These are phyloP conservation scores for Martes martes DNA, from an alignment of 2,113 vertebrate genomes.

Conservation along the genomic window DNA sequence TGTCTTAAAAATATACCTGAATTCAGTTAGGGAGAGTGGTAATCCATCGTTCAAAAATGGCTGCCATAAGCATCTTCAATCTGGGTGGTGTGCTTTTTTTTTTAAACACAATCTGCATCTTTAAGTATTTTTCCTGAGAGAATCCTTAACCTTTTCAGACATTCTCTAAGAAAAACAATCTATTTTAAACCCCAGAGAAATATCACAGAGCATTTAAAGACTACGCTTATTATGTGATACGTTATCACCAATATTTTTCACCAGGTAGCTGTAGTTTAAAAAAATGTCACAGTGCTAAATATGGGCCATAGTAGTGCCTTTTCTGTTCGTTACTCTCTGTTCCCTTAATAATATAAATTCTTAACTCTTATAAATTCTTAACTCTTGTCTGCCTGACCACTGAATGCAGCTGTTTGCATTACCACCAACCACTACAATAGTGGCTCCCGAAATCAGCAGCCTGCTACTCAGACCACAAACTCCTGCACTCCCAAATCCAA, in stretches of 20 bases:
- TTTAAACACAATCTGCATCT: not conserved
- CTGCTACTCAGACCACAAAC: not conserved
- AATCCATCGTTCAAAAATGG: not conserved
- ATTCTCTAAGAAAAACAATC: slow-evolving; percentile 36
- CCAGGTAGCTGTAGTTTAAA: not conserved
- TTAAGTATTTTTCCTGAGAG: slow-evolving; percentile 8
- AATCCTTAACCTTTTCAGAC: not conserved
- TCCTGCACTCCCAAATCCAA: rapidly evolving
- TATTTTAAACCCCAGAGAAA: slow-evolving; percentile 18
- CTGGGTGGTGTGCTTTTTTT: not conserved
- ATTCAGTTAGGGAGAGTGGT: not conserved
- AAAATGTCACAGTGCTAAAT: not conserved
- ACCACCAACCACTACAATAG: not conserved
- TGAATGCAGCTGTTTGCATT: not conserved
- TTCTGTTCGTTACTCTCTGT: not conserved
- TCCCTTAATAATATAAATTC: not conserved
- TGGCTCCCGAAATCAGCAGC: not conserved
- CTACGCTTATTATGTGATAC: not conserved
- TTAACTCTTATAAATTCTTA: not conserved
- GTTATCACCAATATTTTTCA: not conserved
- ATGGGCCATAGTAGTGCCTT: not conserved
- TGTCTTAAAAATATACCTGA: not conserved
- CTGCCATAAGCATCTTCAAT: not conserved
- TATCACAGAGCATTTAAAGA: not conserved
- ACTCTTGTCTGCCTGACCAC: not conserved